Percentiles rank a stretch among this genome's conserved stretches.
These are phyloP conservation scores for Falco cherrug DNA, from an alignment of 2,797 vertebrate species.

Conservation along the genomic window DNA sequence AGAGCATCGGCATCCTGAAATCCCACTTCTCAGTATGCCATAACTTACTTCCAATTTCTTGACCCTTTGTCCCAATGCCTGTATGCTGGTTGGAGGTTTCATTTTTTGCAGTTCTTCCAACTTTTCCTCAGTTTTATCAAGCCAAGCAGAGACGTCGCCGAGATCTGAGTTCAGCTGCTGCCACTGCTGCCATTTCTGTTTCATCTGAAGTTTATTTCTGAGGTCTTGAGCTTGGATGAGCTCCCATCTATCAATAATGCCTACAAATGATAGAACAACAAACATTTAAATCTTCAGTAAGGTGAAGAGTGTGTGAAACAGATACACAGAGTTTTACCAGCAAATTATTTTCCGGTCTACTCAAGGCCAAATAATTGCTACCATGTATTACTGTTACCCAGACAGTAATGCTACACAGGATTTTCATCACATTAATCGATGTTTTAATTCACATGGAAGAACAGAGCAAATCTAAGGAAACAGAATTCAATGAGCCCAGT, in stretches of 20 bases:
- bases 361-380: neutral
- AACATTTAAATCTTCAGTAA: neutral
- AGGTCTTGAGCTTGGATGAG: constrained; percentile 82
- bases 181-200: constrained; percentile 79
- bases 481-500: neutral
- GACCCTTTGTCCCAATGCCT: constrained; percentile 78
- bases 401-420: neutral
- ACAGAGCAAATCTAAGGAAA: neutral
- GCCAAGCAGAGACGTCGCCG: constrained; percentile 82
- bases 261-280: constrained; percentile 66
- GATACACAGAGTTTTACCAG: neutral
- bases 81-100: constrained; percentile 70
- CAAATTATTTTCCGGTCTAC: neutral
- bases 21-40: neutral
- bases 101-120: constrained; percentile 79
- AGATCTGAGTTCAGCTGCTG: constrained; percentile 87
- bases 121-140: constrained; percentile 82
- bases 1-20: neutral
- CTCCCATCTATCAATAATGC: constrained; percentile 92
- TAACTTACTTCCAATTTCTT: constrained; percentile 83
- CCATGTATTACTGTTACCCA: neutral
- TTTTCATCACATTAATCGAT: neutral
- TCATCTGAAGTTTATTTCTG: constrained; percentile 66
- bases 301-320: neutral
- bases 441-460: neutral